Base-by-base conservation (phyloP, 2,113 vertebrate species). In the Montifringilla adamsi region DNA sequence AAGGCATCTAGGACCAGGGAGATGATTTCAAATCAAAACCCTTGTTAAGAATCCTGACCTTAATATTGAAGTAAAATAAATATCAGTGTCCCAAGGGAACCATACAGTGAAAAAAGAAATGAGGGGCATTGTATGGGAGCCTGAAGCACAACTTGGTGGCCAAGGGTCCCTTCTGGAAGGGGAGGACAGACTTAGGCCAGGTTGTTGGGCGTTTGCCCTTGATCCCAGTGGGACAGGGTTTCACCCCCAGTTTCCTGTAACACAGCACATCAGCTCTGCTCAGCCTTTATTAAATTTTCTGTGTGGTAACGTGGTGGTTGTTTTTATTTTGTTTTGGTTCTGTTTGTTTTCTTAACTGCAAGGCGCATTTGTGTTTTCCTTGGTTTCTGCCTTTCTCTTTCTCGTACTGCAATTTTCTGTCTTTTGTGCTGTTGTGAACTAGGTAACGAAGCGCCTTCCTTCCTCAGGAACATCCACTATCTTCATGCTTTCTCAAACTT, bases 401-500 rank as follows among this genome's bases (percentile, higher is more conserved):
- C 79, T 91, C 60, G 90, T 96, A 96, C 97, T 98, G 95, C 98
- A 97, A 98, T 97, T 97, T 97, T 93, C 97, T 97, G 97, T 97
- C 97, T 95, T 98, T 97, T 98, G 96, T 98, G 98, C 97, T 97
- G 95, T 97, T 97, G 95, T 97, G 97, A 98, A 98, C 95, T 98
- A 99, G 99, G 99, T 98, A 98, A 99, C 98, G 97, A 99, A 98
- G 96, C 99, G 98, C 98, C 99, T 99, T 98, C 99, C 99, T 98
- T 99, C 99, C 97, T 99, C 99, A 97, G 99, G 99, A 98, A 99
- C 98, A 80, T 99, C 99, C 94, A 99, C 99, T 98, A 99, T 99
- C 99, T 99, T 99, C 99, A 99, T 99, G 99, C 98, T 99, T 98
- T 99, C 99, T 97, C 99, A 99, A 99, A 99, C 99, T 87, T 97